Evolutionary conservation across 2,888 invertebrate species (phyloP), one percentile per base, ranked within the genome.

Genomic region (Drosophila helvetica): DNA sequence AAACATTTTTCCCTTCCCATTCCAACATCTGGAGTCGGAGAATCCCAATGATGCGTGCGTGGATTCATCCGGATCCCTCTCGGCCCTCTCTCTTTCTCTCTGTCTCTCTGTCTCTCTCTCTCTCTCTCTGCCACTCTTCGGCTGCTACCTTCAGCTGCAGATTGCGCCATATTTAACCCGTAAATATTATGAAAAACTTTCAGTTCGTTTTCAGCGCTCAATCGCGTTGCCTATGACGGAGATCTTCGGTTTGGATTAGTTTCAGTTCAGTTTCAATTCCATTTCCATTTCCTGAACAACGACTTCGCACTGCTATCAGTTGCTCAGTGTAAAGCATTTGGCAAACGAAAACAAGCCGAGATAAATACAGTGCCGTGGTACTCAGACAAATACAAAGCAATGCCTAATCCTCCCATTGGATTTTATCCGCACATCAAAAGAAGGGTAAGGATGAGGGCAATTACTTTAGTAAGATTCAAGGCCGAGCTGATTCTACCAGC

Each of bases 381-480:
- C 46, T 17, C 15, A n/a, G 22, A 48, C 19, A 19, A 17, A 38
- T 33, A 7, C 19, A 27, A 17, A 22, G 73, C 17, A 71, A 90
- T 90, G 89, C 90, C 89, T 55, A 90, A 90, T 77, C 90, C 86
- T 43, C 74, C 89, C 12, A 85, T 87, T 68, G 90, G 90, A 43
- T 85, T 88, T 63, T 90, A 79, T 80, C 80, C 90, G 3, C 79
- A 78, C 22, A 68, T 86, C 38, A 90, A 90, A 53, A 71, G 90
- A 71, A 87, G 86, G 83, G 89, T 90, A 86, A 74, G 79, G 38
- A n/a, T 19, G 25, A 2, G 19, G 8, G 22, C 22, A 22, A 8
- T 30, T 30, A 10, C 1, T 10, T 30, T 30, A 12, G 4, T 33
- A 33, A 15, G 12, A 33, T 33, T 33, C 4, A 5, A 12, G 12